Evolutionary conservation across 2,797 vertebrate species (phyloP).

Genomic region (Platyrinchus mystaceus): DNA sequence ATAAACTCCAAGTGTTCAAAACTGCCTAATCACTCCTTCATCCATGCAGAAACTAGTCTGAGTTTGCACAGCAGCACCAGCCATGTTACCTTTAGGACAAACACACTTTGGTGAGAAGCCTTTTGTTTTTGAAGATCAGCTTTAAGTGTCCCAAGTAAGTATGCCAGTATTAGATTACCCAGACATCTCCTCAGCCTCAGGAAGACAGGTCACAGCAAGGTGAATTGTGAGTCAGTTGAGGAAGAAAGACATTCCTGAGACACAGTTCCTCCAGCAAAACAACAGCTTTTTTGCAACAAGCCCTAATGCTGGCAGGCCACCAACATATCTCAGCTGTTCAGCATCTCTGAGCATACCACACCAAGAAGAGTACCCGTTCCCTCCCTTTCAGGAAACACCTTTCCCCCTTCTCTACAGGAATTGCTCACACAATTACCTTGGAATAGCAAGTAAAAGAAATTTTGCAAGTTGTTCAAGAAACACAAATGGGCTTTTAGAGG

Average conservation of each 20-base stretch:
- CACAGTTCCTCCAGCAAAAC: background rate
- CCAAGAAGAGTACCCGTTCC: background rate
- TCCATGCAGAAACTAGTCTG: background rate
- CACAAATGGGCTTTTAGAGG: background rate
- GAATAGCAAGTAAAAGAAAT: background rate
- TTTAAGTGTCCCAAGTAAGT: background rate
- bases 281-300: background rate
- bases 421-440: background rate
- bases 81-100: background rate
- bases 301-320: background rate
- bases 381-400: background rate
- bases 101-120: background rate
- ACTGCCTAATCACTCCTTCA: background rate
- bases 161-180: background rate
- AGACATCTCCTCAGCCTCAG: background rate
- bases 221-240: background rate
- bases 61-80: background rate
- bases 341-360: background rate
- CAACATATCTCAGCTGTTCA: background rate
- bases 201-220: background rate
- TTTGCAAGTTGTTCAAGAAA: background rate
- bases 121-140: background rate
- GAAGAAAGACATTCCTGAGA: background rate
- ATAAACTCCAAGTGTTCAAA: background rate
- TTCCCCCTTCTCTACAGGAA: background rate